Percentiles rank a stretch among this genome's conserved stretches.
Conservation (phyloP, 1,140 invertebrate genomes). For the Magallana angulata region DNA sequence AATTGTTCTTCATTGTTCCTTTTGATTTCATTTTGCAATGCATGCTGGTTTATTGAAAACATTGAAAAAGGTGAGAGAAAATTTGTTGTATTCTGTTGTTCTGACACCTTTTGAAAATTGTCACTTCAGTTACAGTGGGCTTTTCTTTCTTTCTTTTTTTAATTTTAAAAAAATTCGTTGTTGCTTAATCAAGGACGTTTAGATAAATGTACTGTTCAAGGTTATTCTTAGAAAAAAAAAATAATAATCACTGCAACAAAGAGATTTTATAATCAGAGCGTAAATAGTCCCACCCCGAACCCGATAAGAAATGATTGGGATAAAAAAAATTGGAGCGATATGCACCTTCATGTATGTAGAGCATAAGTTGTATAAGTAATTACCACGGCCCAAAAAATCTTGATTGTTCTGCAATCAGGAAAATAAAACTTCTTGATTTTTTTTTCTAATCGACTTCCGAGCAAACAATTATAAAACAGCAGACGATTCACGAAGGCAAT, state of each 20-base stretch:
- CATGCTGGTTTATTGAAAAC: constrained; percentile 11
- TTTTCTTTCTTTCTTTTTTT: background rate
- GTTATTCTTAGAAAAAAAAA: background rate
- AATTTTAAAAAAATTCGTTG: background rate
- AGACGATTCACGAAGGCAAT: background rate
- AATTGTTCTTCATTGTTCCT: background rate
- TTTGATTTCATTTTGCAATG: background rate
- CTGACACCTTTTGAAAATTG: background rate
- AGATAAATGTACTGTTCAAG: too few species aligned
- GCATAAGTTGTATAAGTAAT: background rate
- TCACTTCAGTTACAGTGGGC: background rate
- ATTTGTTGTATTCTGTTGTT: background rate
- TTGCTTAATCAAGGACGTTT: background rate
- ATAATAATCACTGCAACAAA: background rate
- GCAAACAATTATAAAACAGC: background rate
- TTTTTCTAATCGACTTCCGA: background rate
- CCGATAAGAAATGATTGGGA: background rate
- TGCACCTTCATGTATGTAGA: background rate
- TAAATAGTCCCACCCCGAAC: background rate
- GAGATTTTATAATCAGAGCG: constrained; percentile 16
- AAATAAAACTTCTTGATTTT: background rate
- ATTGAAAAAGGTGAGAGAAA: background rate
- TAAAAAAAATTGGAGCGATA: background rate
- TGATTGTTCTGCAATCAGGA: background rate
- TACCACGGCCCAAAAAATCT: background rate